Base-by-base conservation (phyloP, 2,888 invertebrate genomes). In the Xestia sexstrigata region DNA sequence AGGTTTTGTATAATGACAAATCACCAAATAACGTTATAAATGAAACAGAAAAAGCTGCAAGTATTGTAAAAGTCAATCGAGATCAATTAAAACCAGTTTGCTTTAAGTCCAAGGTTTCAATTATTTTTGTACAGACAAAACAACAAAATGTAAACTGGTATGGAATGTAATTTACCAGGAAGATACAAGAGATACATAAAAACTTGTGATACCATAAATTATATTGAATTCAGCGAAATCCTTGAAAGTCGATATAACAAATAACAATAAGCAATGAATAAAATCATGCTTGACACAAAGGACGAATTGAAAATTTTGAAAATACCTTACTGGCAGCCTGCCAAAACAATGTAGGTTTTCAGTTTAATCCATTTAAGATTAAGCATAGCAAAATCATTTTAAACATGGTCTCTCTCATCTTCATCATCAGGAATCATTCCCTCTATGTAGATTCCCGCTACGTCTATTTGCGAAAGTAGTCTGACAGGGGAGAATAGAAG, bases 41-140 rank as follows among this genome's bases (percentile, higher is more conserved):
- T 69, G 30, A 70, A 7, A 35, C 23, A 69, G 23, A 71, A 65
- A 55, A 26, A 67, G 6, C 6, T 20, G 20, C 42, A 49, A 78
- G 5, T 55, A 30, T 55, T 30, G 23, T 70, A 74, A 79, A 83
- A 68, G 79, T 52, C 35, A 49, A 78, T 79, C 47, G 66, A 39
- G 49, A 81, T 35, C 55, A 83, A 83, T 79, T 74, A 83, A 63
- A 82, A 74, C 80, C 74, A 49, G 84, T 83, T 73, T 42, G 67
- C 5, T 20, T 76, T 80, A 70, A 62, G 55, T 55, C 76, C 81
- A 83, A 84, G 85, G 82, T 26, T 76, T 55, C 11, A 81, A 35
- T 60, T 68, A 70, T 80, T 80, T 71, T 70, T 42, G 30, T 76
- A 42, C 35, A 17, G 45, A 52, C 52, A 13, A 23, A 76, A 60